Base-by-base conservation (phyloP, 2,888 invertebrate genomes). In the Stenichneumon culpator region DNA sequence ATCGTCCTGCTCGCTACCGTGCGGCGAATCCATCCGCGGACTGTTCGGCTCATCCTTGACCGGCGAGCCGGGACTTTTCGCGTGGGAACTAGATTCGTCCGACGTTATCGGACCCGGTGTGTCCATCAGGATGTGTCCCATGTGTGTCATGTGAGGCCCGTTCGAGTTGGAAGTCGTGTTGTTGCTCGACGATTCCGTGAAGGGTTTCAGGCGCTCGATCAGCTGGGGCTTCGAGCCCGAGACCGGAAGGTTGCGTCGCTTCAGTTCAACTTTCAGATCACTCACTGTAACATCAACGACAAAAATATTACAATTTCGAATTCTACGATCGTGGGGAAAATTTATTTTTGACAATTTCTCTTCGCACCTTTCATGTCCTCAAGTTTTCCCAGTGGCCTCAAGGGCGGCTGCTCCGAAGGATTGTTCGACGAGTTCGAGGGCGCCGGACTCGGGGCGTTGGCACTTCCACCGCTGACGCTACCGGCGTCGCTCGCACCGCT, bases 181-280 rank as follows among this genome's bases (percentile, higher is more conserved):
- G 68, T 78, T 89, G 81, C 90, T 93, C 32, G 93, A 93, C 6
- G 92, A 91, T 89, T 93, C 94, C 86, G 95, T 94, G 93, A 96
- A 97, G 0, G 97, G 97, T 87, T 97, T 97, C 80, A 99, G 95
- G 60, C 99, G 96, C 93, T 99, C 99, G 82, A 99, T 97, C 60
- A 99, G 95, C 93, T 99, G 98, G 9, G 99, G 98, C 93, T 99
- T 99, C 0, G 99, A 97, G 0, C 99, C 99, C 14, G 99, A 99
- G 0, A 99, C 99, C 5, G 99, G 98, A 84, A 99, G 95, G 94
- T 97, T 99, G 70, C 99, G 96, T 82, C 98, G 97, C 94, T 99
- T 99, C 90, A 99, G 96, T 93, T 99, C 99, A 81, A 97, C 97
- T 93, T 99, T 98, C 88, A 99, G 95, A 93, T 99, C 99, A 86